A percentile compares a stretch with the other conserved stretches of the same genome.
Conservation (phyloP, 2,113 vertebrate species). For the Chinchilla lanigera region DNA sequence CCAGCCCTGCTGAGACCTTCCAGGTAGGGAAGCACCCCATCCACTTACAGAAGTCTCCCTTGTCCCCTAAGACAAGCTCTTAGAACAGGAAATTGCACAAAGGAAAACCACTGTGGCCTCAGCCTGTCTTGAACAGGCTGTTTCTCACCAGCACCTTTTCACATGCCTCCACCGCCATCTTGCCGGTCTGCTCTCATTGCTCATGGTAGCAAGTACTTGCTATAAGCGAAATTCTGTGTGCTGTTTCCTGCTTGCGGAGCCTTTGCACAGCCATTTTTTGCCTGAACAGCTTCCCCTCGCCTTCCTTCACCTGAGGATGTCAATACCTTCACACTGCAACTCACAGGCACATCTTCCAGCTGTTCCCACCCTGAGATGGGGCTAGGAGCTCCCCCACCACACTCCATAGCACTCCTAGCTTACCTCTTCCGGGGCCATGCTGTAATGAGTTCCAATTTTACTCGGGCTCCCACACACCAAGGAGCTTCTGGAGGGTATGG, state of each 20-base stretch:
- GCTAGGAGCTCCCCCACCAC: rapidly evolving
- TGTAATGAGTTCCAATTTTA: rapidly evolving
- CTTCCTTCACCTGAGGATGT: no score
- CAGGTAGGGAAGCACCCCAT: not conserved
- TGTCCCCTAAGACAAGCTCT: not conserved
- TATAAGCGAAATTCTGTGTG: no score
- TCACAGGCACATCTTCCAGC: not conserved
- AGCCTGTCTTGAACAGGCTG: not conserved
- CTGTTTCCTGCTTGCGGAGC: not conserved
- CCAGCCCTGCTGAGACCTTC: no score
- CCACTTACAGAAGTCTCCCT: not conserved
- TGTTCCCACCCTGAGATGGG: not conserved
- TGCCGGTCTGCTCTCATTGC: rapidly evolving
- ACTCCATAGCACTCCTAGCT: not conserved
- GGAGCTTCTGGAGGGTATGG: not conserved
- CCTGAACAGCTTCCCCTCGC: not conserved
- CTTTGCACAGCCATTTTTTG: not conserved
- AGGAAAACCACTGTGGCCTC: no score
- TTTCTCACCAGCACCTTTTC: not conserved
- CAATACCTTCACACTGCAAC: not conserved
- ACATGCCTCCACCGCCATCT: no score
- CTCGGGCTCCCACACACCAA: not conserved
- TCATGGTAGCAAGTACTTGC: not conserved
- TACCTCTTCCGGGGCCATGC: not conserved
- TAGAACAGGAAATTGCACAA: not conserved